Conservation (phyloP, 2,113 vertebrate species). For the Orthonyx spaldingii region DNA sequence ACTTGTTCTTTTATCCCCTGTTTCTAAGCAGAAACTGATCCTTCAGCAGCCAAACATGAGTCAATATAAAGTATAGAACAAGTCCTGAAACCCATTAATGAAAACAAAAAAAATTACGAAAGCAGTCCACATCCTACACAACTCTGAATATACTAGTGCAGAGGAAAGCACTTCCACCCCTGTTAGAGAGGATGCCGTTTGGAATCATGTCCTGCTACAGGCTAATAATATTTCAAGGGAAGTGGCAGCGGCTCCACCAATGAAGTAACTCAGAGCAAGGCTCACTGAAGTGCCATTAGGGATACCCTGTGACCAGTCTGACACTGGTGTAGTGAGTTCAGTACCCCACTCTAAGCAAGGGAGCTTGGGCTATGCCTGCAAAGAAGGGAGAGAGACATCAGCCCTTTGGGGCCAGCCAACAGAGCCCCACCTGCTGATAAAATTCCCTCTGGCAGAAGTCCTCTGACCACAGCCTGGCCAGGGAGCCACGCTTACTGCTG, state of each 20-base stretch:
- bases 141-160: background rate
- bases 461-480: background rate
- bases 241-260: background rate
- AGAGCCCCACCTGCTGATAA: background rate
- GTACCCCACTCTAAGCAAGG: background rate
- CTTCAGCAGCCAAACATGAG: background rate
- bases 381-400: background rate
- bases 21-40: background rate
- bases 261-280: background rate
- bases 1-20: background rate
- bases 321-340: background rate
- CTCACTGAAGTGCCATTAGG: background rate
- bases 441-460: background rate
- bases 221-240: background rate
- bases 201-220: background rate
- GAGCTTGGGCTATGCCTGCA: background rate
- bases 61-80: background rate
- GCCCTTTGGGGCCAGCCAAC: background rate
- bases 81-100: background rate
- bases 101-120: background rate
- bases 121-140: background rate
- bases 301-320: background rate
- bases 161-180: background rate
- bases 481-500: fast-evolving
- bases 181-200: background rate